Evolutionary conservation across 1,140 invertebrate species (phyloP), one percentile per base, ranked within the genome.

Genomic region (Tribolium castaneum): DNA sequence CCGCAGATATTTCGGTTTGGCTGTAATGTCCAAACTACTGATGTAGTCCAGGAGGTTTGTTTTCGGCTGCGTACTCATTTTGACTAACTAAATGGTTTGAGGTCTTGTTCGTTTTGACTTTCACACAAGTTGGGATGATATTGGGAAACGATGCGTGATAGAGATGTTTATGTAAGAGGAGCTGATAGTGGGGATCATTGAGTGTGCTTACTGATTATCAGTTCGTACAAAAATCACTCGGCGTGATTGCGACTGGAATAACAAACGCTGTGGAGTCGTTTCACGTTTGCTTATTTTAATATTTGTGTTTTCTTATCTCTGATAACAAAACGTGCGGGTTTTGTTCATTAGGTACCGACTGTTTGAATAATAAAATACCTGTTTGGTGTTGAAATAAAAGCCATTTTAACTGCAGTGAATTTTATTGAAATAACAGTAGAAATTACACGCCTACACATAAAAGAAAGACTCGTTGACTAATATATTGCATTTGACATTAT

Each of bases 31-130:
- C n/a, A 86, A 75, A 30, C 78, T 70, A 39, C 78, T 80, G 6
- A 84, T 70, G 76, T 86, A 82, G 39, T 83, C 78, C 10, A 83
- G 50, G 45, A 74, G 77, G 74, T 80, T 84, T 10, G 76, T 66
- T 66, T 66, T 66, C 5, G 59, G 7, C n/a, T 45, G 39, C n/a
- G 39, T 9, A 2, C 39, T 3, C 39, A 45, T 45, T 45, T 45
- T 45, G 25, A 30, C 25, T 30, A 30, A 30, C 25, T 2, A 30
- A 30, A 30, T 30, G 25, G 1, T 30, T 5, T 30, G 6, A 30
- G 5, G 25, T 30, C 25, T 30, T 3, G 5, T 50, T 50, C 13
- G 49, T 50, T 50, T 50, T 14, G 49, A 50, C 13, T n/a, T 50
- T 19, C 51, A 52, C 54, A 59, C 16, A 59, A 2, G 59, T 35